These are phyloP conservation scores for Cottoperca gobio DNA, from an alignment of 2,797 vertebrate species.

Conservation along the genomic window DNA sequence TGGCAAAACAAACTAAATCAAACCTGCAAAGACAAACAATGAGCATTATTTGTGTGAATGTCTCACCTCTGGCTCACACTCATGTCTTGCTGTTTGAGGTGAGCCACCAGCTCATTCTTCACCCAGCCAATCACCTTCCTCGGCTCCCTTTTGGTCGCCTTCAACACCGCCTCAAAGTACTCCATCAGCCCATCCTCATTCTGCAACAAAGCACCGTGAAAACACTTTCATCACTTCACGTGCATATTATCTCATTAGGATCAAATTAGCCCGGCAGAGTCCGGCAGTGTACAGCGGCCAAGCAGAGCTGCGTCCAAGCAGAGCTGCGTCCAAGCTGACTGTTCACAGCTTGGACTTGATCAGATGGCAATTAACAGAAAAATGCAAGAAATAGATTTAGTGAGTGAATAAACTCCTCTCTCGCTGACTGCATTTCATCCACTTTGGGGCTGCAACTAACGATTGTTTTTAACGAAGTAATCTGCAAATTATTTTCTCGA, in stretches of 20 bases:
- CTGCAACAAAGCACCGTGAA: conserved; percentile 75
- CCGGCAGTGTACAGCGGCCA: conserved; percentile 26
- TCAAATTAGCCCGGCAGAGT: conserved; percentile 18
- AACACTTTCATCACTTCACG: not conserved
- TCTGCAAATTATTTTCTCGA: too few relatives aligned
- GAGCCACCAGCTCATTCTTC: conserved; percentile 90
- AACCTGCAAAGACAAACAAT: not conserved
- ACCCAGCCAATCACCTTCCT: conserved; percentile 96
- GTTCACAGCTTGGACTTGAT: conserved; percentile 19
- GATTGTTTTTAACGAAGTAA: too few relatives aligned
- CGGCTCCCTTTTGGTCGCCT: conserved; percentile 87
- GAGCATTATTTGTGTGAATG: not conserved
- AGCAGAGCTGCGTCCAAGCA: conserved; percentile 11
- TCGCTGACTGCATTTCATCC: not conserved
- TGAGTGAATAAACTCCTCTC: not conserved
- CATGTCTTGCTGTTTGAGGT: conserved; percentile 88
- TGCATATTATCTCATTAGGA: conserved; percentile 28
- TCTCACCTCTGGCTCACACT: conserved; percentile 92
- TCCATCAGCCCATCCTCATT: conserved; percentile 94
- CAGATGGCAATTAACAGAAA: conserved; percentile 38
- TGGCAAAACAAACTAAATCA: not conserved
- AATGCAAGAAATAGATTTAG: conserved; percentile 11
- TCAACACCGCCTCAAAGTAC: conserved; percentile 91
- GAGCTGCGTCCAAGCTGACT: conserved; percentile 14
- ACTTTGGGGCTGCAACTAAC: not conserved